A percentile compares a stretch with the other conserved stretches of the same genome.
These are phyloP conservation scores for Pithys albifrons DNA, from an alignment of 2,113 vertebrate species.

Conservation along the genomic window DNA sequence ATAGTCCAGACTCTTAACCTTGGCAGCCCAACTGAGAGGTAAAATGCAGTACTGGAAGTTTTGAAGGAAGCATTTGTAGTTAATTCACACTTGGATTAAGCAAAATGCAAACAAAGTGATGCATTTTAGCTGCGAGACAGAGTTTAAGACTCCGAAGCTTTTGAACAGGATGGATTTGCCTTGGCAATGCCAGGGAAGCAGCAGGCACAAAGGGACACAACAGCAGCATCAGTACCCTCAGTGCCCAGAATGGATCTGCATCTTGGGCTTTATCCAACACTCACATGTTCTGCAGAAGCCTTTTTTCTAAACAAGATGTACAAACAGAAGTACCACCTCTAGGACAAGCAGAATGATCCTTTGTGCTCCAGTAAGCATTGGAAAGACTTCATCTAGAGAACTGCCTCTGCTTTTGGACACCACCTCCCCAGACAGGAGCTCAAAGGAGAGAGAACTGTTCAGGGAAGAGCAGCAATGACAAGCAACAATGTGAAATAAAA, in stretches of 20 bases:
- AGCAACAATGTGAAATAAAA: neutral
- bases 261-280: neutral
- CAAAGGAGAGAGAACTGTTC: neutral
- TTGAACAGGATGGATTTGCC: rapidly evolving
- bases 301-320: neutral
- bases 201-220: rapidly evolving
- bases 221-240: neutral
- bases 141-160: neutral
- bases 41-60: neutral
- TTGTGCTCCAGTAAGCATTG: constrained; percentile 33
- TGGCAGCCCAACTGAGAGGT: neutral
- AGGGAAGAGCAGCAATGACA: neutral
- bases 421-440: neutral
- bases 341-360: neutral
- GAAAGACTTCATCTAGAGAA: neutral
- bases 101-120: neutral
- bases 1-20: neutral
- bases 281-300: neutral
- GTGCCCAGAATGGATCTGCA: neutral
- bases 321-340: neutral
- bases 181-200: neutral
- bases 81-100: neutral
- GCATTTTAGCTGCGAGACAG: neutral
- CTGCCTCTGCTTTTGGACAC: neutral
- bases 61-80: neutral